Conservation (phyloP, 2,797 vertebrate genomes). For the Menidia menidia region DNA sequence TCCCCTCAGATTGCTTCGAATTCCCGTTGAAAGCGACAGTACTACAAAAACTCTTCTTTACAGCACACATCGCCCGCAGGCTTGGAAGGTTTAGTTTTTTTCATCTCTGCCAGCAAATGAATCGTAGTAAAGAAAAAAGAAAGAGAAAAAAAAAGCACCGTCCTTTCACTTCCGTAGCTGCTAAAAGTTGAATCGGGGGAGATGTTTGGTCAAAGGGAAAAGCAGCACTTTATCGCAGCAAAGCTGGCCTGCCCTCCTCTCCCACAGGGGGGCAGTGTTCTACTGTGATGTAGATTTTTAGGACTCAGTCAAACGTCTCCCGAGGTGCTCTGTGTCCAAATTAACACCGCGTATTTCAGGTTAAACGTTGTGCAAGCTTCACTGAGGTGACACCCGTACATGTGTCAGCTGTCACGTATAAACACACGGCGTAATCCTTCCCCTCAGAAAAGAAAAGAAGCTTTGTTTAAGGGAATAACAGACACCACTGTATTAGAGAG, state of each 20-base stretch:
- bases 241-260: neutral
- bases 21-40: constrained; percentile 3
- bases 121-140: constrained; percentile 16
- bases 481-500: constrained; percentile 26
- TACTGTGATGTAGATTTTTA: constrained; percentile 32
- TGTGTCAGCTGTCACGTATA: constrained; percentile 20
- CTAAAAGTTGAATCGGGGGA: constrained; percentile 41
- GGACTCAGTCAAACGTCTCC: constrained; percentile 20
- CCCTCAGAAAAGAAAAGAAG: constrained; percentile 8
- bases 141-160: no score
- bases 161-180: constrained; percentile 39
- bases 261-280: constrained; percentile 73
- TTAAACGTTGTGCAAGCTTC: constrained; percentile 33
- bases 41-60: constrained; percentile 15
- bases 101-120: constrained; percentile 29
- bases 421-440: constrained; percentile 20
- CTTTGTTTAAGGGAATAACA: constrained; percentile 31
- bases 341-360: constrained; percentile 55
- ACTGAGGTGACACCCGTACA: neutral
- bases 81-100: constrained; percentile 4
- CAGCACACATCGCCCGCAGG: neutral
- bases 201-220: constrained; percentile 18
- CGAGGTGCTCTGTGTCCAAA: constrained; percentile 56
- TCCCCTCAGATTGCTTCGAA: constrained; percentile 41
- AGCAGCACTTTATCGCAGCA: constrained; percentile 44